Conservation (phyloP, 2,797 vertebrate genomes). For the Aphelocoma californica region DNA sequence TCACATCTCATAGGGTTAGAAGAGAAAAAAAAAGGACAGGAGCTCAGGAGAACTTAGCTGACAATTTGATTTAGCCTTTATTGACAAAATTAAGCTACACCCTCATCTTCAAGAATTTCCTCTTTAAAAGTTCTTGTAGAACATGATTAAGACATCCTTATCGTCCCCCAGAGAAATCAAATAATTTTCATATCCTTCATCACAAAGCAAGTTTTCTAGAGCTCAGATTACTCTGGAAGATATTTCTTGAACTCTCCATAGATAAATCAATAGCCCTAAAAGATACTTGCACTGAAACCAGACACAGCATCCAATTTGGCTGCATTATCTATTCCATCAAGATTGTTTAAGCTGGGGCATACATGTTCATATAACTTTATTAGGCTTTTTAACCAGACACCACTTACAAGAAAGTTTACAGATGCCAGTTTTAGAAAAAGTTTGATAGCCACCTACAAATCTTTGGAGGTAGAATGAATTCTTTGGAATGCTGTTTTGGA, state of each 20-base stretch:
- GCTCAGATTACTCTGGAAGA: not conserved
- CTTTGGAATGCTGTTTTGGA: not conserved
- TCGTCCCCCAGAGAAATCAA: not conserved
- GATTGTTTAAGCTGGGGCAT: not conserved
- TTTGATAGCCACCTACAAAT: not conserved
- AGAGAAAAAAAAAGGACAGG: not conserved
- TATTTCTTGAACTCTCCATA: not conserved
- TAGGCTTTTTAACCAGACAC: not conserved
- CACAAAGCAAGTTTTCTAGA: not conserved
- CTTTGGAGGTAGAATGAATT: not conserved
- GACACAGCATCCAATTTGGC: not conserved
- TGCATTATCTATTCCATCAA: not conserved
- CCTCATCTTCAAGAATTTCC: not conserved
- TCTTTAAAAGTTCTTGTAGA: not conserved
- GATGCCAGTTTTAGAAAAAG: not conserved
- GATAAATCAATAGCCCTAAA: not conserved
- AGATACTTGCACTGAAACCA: not conserved
- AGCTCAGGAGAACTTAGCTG: not conserved
- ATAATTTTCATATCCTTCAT: not conserved
- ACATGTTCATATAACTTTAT: not conserved
- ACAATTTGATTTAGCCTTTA: not conserved
- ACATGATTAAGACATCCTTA: not conserved
- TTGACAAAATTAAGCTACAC: not conserved
- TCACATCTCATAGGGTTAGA: not conserved
- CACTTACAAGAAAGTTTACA: not conserved